Evolutionary conservation across 1,140 invertebrate species (phyloP).

Genomic region (Pseudoatta argentina): DNA sequence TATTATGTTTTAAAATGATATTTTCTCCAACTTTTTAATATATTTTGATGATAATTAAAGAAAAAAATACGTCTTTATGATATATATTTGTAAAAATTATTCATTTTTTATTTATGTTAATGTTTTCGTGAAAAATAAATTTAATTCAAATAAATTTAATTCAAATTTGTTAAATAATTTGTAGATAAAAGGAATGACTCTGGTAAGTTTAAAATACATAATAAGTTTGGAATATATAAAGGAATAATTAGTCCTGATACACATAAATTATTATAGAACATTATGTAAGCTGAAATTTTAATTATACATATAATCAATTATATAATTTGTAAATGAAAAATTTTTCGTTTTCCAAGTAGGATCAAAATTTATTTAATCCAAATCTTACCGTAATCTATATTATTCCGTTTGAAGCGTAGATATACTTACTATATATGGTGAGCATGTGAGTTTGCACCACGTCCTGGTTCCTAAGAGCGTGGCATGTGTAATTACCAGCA

Average conservation of each 20-base stretch:
- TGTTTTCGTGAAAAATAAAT: not conserved
- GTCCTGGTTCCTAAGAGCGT: constrained; percentile 91
- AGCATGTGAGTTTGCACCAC: constrained; percentile 92
- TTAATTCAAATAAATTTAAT: not conserved
- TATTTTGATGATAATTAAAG: not conserved
- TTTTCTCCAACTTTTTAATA: not conserved
- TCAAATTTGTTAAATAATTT: not conserved
- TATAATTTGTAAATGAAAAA: not conserved
- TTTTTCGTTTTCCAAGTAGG: not conserved
- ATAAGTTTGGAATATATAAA: not conserved
- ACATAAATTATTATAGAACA: not conserved
- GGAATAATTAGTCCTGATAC: not conserved
- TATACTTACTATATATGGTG: constrained; percentile 91
- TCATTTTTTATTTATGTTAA: not conserved
- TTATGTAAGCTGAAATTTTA: not conserved
- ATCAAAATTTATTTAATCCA: not conserved
- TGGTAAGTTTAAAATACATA: not conserved
- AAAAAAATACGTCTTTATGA: not conserved
- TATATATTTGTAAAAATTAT: not conserved
- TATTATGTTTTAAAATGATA: not conserved
- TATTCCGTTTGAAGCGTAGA: constrained; percentile 61
- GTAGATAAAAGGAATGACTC: not conserved
- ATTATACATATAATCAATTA: constrained; percentile 4
- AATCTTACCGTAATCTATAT: not conserved
- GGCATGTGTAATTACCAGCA: constrained; percentile 93